Conservation (phyloP, 2,113 vertebrate genomes). For the Ranitomeya variabilis region DNA sequence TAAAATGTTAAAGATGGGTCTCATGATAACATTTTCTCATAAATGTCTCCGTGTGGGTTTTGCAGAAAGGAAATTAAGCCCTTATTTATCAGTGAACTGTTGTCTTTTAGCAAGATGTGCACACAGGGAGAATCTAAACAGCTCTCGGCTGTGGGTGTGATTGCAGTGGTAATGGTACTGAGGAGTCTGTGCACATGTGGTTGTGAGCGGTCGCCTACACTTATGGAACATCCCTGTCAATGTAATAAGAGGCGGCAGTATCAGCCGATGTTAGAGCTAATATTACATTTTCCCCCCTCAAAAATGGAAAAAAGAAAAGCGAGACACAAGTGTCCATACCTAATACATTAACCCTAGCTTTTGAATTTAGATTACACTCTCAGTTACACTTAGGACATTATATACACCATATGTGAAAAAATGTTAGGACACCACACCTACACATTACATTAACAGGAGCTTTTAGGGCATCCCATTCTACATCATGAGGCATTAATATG, state of each 20-base stretch:
- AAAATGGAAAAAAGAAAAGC: conserved; percentile 5
- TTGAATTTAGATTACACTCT: not conserved
- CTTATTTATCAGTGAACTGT: not conserved
- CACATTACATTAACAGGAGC: too few relatives aligned
- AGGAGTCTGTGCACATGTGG: not conserved
- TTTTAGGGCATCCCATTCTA: too few relatives aligned
- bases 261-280: not conserved
- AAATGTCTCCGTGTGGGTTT: not conserved
- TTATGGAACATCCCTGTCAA: conserved; percentile 51
- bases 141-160: not conserved
- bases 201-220: conserved; percentile 19
- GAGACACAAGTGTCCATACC: not conserved
- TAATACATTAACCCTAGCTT: not conserved
- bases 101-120: not conserved
- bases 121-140: not conserved
- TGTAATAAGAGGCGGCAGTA: not conserved
- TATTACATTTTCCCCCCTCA: conserved; percentile 33
- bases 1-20: not conserved
- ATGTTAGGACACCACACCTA: too few relatives aligned
- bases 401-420: too few relatives aligned
- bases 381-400: not conserved
- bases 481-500: too few relatives aligned
- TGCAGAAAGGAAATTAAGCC: not conserved
- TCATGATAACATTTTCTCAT: not conserved
- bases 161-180: conserved; percentile 7